Percentiles rank a stretch among this genome's conserved stretches.
phyloP scores from a whole-genome alignment of 1,140 invertebrate genomes.

The Vollenhovia emeryi region DNA sequence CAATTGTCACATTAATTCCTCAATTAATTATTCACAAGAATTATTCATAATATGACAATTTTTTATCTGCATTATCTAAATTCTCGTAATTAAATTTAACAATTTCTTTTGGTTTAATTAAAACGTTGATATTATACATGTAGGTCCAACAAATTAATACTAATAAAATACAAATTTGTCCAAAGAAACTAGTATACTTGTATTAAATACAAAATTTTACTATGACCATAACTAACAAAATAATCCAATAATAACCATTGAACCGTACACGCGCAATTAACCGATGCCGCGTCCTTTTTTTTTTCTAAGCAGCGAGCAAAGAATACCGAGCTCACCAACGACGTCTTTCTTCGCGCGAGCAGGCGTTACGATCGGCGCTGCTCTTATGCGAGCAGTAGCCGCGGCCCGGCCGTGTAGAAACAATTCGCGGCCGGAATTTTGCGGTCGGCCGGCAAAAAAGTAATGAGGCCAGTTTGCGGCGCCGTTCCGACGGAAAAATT shows the following conservation, averaged over 20 bases:
- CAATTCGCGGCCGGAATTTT: constrained; percentile 77
- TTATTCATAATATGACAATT: not conserved
- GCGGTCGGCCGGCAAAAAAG: constrained; percentile 79
- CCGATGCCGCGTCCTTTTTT: not conserved
- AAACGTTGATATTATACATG: not conserved
- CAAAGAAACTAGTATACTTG: not conserved
- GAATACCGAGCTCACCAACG: constrained; percentile 25
- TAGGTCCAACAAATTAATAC: not conserved
- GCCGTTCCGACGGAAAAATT: constrained; percentile 79
- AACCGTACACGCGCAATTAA: constrained; percentile 27
- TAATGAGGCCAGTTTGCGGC: constrained; percentile 81
- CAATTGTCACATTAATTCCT: not conserved
- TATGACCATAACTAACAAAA: constrained; percentile 6
- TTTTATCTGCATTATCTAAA: not conserved
- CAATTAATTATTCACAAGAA: not conserved
- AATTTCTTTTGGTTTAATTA: no score
- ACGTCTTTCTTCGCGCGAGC: constrained; percentile 38
- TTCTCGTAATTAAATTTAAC: no score
- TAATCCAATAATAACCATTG: constrained; percentile 8
- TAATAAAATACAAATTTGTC: constrained; percentile 8
- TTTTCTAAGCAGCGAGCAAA: constrained; percentile 15
- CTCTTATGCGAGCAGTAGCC: constrained; percentile 64
- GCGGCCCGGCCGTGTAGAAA: constrained; percentile 49
- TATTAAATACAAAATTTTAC: not conserved
- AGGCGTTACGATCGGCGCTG: constrained; percentile 53